Evolutionary conservation across 2,797 vertebrate species (phyloP).

Genomic region (Ctenochaetus hawaiiensis): DNA sequence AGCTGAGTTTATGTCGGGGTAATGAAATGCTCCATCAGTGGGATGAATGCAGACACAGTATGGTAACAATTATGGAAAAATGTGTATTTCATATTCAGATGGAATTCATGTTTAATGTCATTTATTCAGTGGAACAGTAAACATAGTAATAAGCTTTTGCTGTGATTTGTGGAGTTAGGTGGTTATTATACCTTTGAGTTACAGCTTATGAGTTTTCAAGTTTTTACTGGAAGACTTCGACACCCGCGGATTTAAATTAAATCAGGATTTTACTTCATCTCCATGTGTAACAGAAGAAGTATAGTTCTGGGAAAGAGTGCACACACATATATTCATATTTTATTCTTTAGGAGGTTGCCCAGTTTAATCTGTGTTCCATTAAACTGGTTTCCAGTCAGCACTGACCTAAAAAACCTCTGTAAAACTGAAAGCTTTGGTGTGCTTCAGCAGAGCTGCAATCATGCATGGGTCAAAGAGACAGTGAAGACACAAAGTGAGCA

Average conservation of each 20-base stretch:
- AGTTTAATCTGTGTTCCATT: conserved; percentile 13
- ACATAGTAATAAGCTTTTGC: background rate
- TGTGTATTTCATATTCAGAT: conserved; percentile 7
- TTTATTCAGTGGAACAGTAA: conserved; percentile 18
- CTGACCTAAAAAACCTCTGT: conserved; percentile 26
- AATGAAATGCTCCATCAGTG: background rate
- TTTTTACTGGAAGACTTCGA: conserved; percentile 25
- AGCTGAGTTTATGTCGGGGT: background rate
- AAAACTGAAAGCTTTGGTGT: background rate
- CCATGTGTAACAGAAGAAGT: conserved; percentile 8
- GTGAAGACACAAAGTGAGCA: conserved; percentile 13
- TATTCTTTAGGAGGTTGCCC: background rate
- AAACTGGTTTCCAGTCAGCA: conserved; percentile 19
- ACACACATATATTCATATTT: conserved; percentile 14
- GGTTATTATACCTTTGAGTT: conserved; percentile 22
- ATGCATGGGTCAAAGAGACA: conserved; percentile 22
- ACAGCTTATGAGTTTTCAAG: conserved; percentile 4
- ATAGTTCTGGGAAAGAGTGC: conserved; percentile 6
- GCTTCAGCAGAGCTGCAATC: conserved; percentile 9
- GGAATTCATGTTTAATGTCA: conserved; percentile 22
- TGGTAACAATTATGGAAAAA: conserved; percentile 24
- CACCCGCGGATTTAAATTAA: conserved; percentile 24
- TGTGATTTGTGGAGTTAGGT: conserved; percentile 32
- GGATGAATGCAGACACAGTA: background rate
- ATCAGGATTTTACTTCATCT: conserved; percentile 34